A percentile compares a stretch with the other conserved stretches of the same genome.
These are phyloP conservation scores for Argyrosomus japonicus DNA, from an alignment of 2,113 vertebrate species.

Conservation along the genomic window DNA sequence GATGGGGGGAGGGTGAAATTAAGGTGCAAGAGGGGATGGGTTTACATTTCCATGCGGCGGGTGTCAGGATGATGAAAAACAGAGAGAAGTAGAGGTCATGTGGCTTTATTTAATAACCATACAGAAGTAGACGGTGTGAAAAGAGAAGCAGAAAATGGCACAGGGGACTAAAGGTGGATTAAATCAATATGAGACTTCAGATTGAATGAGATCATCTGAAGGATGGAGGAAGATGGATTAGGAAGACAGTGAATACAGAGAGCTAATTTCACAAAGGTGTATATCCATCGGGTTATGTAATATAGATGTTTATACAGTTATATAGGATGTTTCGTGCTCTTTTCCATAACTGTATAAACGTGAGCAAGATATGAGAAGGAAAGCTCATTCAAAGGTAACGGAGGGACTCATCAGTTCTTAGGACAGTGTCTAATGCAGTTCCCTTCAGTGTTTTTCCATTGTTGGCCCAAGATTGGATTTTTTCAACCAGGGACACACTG, in stretches of 20 bases:
- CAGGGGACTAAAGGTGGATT: constrained; percentile 1
- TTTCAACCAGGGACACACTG: not conserved
- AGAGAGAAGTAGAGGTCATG: constrained; percentile 10
- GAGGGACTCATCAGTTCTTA: not conserved
- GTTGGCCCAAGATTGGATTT: not conserved
- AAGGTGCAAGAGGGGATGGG: constrained; percentile 7
- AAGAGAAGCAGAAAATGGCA: not conserved
- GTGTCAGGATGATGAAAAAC: constrained; percentile 13
- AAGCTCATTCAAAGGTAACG: not conserved
- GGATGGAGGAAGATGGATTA: constrained; percentile 8
- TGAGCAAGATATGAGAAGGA: constrained; percentile 1
- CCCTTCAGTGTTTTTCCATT: not conserved
- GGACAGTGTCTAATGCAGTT: not conserved
- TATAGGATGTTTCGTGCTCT: not conserved
- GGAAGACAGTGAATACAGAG: not conserved
- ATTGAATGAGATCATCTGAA: constrained; percentile 35
- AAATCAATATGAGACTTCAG: constrained; percentile 8
- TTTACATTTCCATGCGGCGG: constrained; percentile 6
- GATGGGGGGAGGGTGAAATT: constrained; percentile 35
- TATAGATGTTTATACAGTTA: not conserved
- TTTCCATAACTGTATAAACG: not conserved
- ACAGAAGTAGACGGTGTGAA: constrained; percentile 14
- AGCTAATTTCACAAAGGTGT: not conserved
- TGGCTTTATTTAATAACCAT: constrained; percentile 14
- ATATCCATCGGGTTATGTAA: not conserved